phyloP scores from a whole-genome alignment of 2,888 invertebrate species.

The Entomobrya proxima region DNA sequence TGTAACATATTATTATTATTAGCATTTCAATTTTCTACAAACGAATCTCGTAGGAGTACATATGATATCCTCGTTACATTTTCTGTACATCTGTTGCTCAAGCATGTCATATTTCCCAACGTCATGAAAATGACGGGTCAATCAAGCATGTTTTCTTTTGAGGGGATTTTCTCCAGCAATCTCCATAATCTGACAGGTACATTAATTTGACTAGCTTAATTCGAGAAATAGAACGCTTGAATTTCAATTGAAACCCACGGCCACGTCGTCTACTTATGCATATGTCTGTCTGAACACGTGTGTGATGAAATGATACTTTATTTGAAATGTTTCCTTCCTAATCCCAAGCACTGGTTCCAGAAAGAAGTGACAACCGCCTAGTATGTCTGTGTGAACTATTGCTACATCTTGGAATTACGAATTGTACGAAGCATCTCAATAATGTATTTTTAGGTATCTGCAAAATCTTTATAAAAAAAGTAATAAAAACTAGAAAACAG shows the following conservation, averaged over 20 bases:
- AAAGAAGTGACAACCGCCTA: no score
- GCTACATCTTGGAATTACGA: no score
- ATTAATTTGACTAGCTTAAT: constrained; percentile 64
- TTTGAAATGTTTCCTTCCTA: no score
- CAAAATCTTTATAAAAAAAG: background rate
- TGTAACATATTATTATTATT: no score
- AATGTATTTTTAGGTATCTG: no score
- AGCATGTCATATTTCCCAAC: background rate
- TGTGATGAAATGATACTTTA: no score
- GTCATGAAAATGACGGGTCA: constrained; percentile 51
- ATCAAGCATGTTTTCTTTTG: constrained; percentile 59
- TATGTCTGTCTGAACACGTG: background rate
- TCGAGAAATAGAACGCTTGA: background rate
- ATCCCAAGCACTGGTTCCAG: no score
- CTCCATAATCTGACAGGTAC: constrained; percentile 58
- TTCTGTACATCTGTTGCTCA: background rate
- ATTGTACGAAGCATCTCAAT: no score
- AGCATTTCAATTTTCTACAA: no score
- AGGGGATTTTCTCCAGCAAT: constrained; percentile 39
- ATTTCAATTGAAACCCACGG: background rate
- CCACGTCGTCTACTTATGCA: background rate
- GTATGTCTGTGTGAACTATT: no score
- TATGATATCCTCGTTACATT: background rate
- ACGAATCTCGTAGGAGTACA: background rate
- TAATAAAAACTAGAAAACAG: background rate